Base-by-base conservation (phyloP, 2,113 vertebrate species). In the Myiopsitta monachus region DNA sequence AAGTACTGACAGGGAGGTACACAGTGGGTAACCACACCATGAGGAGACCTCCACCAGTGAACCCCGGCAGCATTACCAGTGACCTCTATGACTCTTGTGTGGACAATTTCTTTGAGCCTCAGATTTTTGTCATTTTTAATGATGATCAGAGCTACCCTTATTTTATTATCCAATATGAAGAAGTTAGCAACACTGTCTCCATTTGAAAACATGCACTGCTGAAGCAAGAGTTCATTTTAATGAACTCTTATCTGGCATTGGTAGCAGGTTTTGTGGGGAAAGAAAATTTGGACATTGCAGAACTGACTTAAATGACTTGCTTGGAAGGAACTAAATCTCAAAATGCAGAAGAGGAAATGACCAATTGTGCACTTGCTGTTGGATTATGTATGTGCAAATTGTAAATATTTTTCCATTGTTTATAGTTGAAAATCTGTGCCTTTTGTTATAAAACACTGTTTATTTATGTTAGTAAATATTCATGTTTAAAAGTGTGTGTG, bases 71-170 rank as follows among this genome's bases (percentile, higher is more conserved):
- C 95, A 88, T 99, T 72, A 99, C 99, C 97, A 99, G 99, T 52
- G 99, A 99, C 98, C 98, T 99, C 36, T 99, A 99, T 36, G 99
- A 99, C 98, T 99, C 99, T 33, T 99, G 99, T 27, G 99, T 99
- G 97, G 99, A 99, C 98, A 99, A 99, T 98, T 99, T 98, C 97
- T 98, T 99, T 81, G 99, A 99, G 97, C 99, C 99, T 49, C 99
- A 99, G 98, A 99, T 99, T 96, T 99, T 99, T 73, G 99, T 99
- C 95, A 99, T 99, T 97, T 99, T 99, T 97, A 99, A 99, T 9
- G 99, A 99, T 3, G 99, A 99, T 92, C 99, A 99, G 98, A 99
- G 99, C 98, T 99, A 99, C 95, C 99, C 99, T 9, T 99, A 99
- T 96, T 99, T 99, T 84, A 99, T 99, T 95, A 99, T 99, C 93